Evolutionary conservation across 2,797 vertebrate species (phyloP), one percentile per base, ranked within the genome.

Genomic region (Chanos chanos): DNA sequence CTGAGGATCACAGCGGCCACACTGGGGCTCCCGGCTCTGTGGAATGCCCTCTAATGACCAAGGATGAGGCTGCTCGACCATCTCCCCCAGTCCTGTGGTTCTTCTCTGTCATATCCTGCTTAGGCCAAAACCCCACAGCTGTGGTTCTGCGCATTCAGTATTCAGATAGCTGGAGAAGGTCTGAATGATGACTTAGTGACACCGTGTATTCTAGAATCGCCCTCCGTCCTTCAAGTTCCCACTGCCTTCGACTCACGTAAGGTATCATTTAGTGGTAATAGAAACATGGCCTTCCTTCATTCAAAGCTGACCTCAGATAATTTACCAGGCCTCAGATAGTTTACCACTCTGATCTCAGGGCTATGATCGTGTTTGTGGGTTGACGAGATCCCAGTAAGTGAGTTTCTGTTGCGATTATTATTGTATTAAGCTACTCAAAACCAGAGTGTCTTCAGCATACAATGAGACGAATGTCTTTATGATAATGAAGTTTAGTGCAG

Each of bases 181-280:
- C 1, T 27, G 24, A 22, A 15, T 15, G n/a, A 15, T 3, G 7
- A n/a, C n/a, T n/a, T n/a, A n/a, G n/a, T n/a, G n/a, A n/a, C n/a
- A n/a, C n/a, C n/a, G n/a, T n/a, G n/a, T n/a, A 31, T 21, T 36
- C 30, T 45, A 40, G 41, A 58, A 45, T n/a, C 30, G 2, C 47
- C 50, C 25, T 28, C 12, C 8, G 45, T 50, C 18, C 16, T 49
- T 62, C 51, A 37, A 15, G 47, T 30, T 62, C n/a, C 27, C 24
- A 7, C 43, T 24, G 9, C 6, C n/a, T n/a, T n/a, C n/a, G n/a
- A n/a, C n/a, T 31, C 31, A 31, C 21, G 30, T 21, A 43, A 66
- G 33, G 22, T 41, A 52, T 49, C 30, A 53, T 57, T 55, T 63
- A 48, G 53, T 36, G 51, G 54, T 12, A 27, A 33, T 49, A 54